Evolutionary conservation across 1,140 invertebrate species (phyloP), one percentile per base, ranked within the genome.

Genomic region (Centruroides vittatus): DNA sequence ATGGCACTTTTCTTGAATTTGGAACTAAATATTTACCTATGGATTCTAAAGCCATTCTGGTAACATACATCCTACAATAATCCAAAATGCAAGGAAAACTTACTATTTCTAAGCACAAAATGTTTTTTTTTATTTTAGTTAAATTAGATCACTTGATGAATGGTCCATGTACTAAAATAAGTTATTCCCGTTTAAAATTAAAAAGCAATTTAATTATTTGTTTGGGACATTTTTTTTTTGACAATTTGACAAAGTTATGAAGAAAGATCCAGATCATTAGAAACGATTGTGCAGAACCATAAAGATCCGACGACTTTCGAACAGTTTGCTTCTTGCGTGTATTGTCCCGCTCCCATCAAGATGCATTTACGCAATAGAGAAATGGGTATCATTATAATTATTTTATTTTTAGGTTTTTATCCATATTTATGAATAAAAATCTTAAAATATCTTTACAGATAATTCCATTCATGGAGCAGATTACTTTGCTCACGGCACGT

Each of bases 281-380:
- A 92, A 66, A 88, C 84, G 23, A 86, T 96, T n/a, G 85, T 92
- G 60, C 81, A 82, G 62, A 86, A 93, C 70, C 88, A 95, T 73
- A 89, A 89, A 73, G 85, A 88, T 70, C 81, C 83, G 50, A 86
- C 86, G 56, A 94, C 89, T 35, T 97, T 94, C 76, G 94, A 97
- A 76, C 86, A 91, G 58, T 93, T 93, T 73, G 83, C 88, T 61
- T 82, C 86, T 5, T 82, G 86, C 71, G 84, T 93, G 53, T 93
- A 87, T 73, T 85, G 84, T 65, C 89, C 90, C 4, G 80, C 86
- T 63, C 80, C 82, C 56, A 76, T 72, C 12, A 67, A 60, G 53
- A 13, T 47, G 3, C 48, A 56, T 60, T 23, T 46, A 47, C 41
- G 48, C 11, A 63, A 49, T 41, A 50, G 62, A 60, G 59, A 73